Percentiles rank a stretch among this genome's conserved stretches.
Evolutionary conservation across 2,797 vertebrate species (phyloP).

Genomic region (Orientallactaga sibirica): DNA sequence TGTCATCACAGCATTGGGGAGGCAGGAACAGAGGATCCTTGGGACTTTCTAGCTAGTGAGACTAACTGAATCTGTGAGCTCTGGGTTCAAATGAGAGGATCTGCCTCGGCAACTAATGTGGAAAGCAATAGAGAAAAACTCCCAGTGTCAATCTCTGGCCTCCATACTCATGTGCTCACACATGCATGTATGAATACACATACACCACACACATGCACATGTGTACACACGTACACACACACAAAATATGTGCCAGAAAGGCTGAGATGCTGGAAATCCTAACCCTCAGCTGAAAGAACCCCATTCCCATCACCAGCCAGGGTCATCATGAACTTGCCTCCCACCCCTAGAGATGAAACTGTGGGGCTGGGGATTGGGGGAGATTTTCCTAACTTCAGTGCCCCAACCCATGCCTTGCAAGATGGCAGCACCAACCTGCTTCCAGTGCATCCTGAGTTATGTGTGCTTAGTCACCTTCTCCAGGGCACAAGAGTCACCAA

Average conservation of each 20-base stretch:
- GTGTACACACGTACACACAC: too few species aligned
- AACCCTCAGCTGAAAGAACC: fast-evolving
- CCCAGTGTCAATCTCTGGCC: too few species aligned
- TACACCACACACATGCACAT: too few species aligned
- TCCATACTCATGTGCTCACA: too few species aligned
- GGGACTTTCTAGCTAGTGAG: too few species aligned
- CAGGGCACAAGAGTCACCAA: neutral
- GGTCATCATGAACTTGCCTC: neutral
- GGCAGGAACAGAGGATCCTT: too few species aligned
- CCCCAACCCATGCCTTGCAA: neutral
- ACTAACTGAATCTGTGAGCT: too few species aligned
- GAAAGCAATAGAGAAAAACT: too few species aligned
- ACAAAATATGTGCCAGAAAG: neutral
- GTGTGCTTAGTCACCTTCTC: fast-evolving
- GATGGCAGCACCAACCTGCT: neutral
- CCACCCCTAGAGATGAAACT: fast-evolving
- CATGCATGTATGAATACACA: too few species aligned
- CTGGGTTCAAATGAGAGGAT: too few species aligned
- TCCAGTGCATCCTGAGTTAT: neutral
- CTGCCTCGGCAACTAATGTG: too few species aligned
- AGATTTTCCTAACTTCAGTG: neutral
- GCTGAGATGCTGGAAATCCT: neutral
- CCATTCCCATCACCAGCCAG: neutral
- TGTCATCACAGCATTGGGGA: too few species aligned
- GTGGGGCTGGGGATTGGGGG: fast-evolving